Conservation (phyloP, 1,140 invertebrate species). For the Tetraneura akinire region DNA sequence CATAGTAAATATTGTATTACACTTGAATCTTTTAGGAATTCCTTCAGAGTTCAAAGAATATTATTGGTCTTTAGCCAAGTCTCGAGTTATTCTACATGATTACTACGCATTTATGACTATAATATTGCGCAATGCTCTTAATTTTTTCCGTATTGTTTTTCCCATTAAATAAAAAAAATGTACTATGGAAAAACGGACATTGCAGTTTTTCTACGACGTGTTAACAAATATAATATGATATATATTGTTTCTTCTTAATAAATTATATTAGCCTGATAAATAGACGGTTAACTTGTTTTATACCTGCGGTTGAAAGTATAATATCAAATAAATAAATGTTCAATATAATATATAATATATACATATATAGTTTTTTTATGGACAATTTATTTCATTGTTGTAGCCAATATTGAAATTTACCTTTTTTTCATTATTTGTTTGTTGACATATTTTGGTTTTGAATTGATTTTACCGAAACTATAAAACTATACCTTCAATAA, state of each 20-base stretch:
- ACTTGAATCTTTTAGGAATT: neutral
- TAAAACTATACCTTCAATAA: no score
- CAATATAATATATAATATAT: no score
- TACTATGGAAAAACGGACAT: neutral
- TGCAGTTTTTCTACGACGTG: no score
- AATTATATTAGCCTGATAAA: neutral
- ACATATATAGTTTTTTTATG: conserved; percentile 12
- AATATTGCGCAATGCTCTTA: neutral
- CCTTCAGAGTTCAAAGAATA: neutral
- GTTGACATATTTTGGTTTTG: neutral
- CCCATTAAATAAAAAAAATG: neutral
- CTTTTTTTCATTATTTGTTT: neutral
- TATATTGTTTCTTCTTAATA: neutral
- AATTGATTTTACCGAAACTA: conserved; percentile 17
- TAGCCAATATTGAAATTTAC: neutral
- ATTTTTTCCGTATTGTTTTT: conserved; percentile 2
- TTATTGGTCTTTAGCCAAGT: conserved; percentile 24
- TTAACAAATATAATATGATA: neutral
- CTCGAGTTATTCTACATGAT: neutral
- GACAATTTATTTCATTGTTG: conserved; percentile 1
- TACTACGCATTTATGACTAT: neutral
- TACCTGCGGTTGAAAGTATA: neutral
- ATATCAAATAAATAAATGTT: conserved; percentile 19
- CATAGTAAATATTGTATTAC: conserved; percentile 19
- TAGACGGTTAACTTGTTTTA: neutral